phyloP scores from a whole-genome alignment of 2,888 invertebrate species.

The Quadriops clusia region DNA sequence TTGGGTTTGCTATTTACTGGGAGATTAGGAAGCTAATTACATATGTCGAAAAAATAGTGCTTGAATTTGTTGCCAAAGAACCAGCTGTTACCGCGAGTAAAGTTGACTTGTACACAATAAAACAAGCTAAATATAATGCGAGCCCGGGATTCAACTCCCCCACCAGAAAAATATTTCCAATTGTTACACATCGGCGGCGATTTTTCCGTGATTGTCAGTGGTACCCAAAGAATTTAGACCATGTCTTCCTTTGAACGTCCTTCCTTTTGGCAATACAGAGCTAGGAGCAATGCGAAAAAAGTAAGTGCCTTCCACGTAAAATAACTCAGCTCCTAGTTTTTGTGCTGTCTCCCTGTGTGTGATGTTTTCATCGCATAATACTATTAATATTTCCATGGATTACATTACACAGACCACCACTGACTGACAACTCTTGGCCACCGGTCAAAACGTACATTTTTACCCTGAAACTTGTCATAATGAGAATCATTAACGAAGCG shows the following conservation, averaged over 20 bases:
- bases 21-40: constrained; percentile 2
- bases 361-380: too few species aligned
- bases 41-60: background rate
- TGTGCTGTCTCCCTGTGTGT: too few species aligned
- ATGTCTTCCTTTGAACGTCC: constrained; percentile 46
- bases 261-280: constrained; percentile 48
- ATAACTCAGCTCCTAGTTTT: too few species aligned
- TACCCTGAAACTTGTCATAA: too few species aligned
- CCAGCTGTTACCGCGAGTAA: constrained; percentile 3
- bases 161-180: constrained; percentile 25
- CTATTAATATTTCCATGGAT: too few species aligned
- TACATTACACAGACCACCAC: too few species aligned
- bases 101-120: constrained; percentile 23
- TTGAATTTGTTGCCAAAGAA: constrained; percentile 3
- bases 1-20: background rate
- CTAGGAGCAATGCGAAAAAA: constrained; percentile 30
- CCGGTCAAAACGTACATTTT: too few species aligned
- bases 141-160: constrained; percentile 29
- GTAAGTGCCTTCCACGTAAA: constrained; percentile 33
- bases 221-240: constrained; percentile 20
- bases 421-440: too few species aligned
- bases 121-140: constrained; percentile 32
- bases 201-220: constrained; percentile 19
- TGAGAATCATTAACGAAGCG: too few species aligned
- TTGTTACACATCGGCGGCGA: constrained; percentile 16